Percentiles rank a stretch among this genome's conserved stretches.
phyloP scores from a whole-genome alignment of 2,113 vertebrate genomes.

The Callipepla californica region DNA sequence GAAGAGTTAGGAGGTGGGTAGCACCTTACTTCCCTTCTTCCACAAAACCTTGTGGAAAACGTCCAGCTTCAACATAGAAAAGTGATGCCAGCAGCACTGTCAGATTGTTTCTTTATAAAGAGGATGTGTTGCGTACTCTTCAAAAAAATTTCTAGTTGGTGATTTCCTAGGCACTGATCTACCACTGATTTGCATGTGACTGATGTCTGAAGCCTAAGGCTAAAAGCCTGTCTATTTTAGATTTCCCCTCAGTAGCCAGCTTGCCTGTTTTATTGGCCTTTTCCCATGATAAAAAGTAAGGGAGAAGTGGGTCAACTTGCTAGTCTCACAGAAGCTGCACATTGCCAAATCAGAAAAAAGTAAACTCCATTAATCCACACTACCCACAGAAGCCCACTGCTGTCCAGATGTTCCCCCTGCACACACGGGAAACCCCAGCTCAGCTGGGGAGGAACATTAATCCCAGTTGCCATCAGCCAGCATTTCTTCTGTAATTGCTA shows the following conservation, averaged over 20 bases:
- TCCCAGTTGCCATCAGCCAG: neutral
- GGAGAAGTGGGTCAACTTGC: neutral
- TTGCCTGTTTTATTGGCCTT: neutral
- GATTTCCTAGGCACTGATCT: conserved; percentile 8
- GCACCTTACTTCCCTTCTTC: neutral
- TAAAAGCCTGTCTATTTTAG: neutral
- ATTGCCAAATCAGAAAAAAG: neutral
- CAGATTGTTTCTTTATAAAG: neutral
- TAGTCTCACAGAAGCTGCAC: neutral
- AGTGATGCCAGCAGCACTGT: neutral
- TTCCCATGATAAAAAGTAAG: neutral
- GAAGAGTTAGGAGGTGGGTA: neutral
- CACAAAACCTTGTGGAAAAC: neutral
- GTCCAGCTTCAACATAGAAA: neutral
- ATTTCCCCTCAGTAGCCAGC: neutral
- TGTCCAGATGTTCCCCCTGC: neutral
- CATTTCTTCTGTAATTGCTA: conserved; percentile 17
- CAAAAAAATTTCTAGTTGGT: neutral
- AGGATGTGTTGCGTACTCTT: neutral
- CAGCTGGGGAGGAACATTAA: neutral
- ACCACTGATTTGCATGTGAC: neutral
- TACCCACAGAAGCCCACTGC: neutral
- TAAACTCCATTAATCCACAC: neutral
- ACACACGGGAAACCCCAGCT: neutral
- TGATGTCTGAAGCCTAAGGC: neutral